Evolutionary conservation across 2,113 vertebrate genomes (phyloP).

Genomic region (Pontoporia blainvillei): DNA sequence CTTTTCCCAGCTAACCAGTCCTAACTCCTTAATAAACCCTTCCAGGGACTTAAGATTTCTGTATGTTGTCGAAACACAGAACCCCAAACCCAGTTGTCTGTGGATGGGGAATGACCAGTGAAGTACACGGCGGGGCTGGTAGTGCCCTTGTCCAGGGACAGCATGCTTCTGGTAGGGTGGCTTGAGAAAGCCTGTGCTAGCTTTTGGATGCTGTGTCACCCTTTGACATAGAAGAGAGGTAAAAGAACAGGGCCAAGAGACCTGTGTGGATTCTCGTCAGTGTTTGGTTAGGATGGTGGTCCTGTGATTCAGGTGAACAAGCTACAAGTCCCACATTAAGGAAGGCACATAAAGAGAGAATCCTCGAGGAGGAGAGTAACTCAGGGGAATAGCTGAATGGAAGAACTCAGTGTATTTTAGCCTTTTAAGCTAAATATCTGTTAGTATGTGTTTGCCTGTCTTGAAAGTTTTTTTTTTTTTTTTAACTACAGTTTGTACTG

Average conservation of each 20-base stretch:
- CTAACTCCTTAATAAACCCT: not conserved
- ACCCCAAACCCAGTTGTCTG: not conserved
- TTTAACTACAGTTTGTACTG: not conserved
- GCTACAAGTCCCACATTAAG: not conserved
- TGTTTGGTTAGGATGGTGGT: not conserved
- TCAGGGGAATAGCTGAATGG: not conserved
- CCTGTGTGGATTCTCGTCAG: not conserved
- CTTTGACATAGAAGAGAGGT: not conserved
- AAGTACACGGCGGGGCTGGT: not conserved
- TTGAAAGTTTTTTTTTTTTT: not conserved
- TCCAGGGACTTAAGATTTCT: not conserved
- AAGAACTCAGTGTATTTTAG: not conserved
- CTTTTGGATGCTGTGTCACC: not conserved
- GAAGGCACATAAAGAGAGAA: not conserved
- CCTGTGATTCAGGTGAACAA: not conserved
- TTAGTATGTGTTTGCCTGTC: not conserved
- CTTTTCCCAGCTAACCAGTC: not conserved
- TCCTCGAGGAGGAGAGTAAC: not conserved
- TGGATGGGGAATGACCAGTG: not conserved
- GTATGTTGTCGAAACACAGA: not conserved
- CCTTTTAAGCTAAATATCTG: not conserved
- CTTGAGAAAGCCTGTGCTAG: not conserved
- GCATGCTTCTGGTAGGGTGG: not conserved
- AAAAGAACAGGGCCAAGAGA: fast-evolving
- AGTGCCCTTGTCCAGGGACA: too few relatives aligned